These are phyloP conservation scores for Narcine bancroftii DNA, from an alignment of 2,113 vertebrate species.

Conservation along the genomic window DNA sequence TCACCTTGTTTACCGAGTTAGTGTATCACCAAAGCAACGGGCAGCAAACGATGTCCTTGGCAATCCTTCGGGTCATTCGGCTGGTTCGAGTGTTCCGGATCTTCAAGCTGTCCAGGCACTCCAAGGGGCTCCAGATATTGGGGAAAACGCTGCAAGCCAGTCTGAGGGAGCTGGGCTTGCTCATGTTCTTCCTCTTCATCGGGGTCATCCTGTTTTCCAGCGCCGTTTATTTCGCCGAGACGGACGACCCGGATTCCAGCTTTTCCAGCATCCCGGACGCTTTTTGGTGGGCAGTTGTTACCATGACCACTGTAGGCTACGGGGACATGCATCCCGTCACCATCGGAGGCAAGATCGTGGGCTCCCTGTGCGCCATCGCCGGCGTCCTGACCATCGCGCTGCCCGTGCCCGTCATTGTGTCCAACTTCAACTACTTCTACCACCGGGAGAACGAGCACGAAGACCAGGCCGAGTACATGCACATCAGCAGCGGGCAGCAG, in stretches of 20 bases:
- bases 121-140: slow-evolving; percentile 87
- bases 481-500: slow-evolving; percentile 86
- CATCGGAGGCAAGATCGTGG: slow-evolving; percentile 90
- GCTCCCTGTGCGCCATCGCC: slow-evolving; percentile 84
- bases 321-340: slow-evolving; percentile 94
- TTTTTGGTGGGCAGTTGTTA: slow-evolving; percentile 95
- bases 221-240: slow-evolving; percentile 91
- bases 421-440: slow-evolving; percentile 97
- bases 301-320: slow-evolving; percentile 93
- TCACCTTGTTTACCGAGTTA: slow-evolving; percentile 80
- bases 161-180: slow-evolving; percentile 84
- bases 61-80: slow-evolving; percentile 83
- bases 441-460: slow-evolving; percentile 89
- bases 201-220: slow-evolving; percentile 92
- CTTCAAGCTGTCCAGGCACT: slow-evolving; percentile 90
- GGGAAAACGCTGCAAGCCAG: slow-evolving; percentile 84
- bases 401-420: slow-evolving; percentile 86
- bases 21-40: slow-evolving; percentile 85
- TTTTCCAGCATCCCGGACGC: slow-evolving; percentile 90
- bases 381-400: slow-evolving; percentile 88
- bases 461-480: slow-evolving; percentile 82
- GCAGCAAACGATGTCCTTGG: slow-evolving; percentile 86
- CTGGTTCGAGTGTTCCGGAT: slow-evolving; percentile 86
- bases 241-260: slow-evolving; percentile 73
- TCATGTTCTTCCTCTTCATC: slow-evolving; percentile 92